Evolutionary conservation across 2,888 invertebrate species (phyloP), one percentile per base, ranked within the genome.

Genomic region (Villa cingulata): DNA sequence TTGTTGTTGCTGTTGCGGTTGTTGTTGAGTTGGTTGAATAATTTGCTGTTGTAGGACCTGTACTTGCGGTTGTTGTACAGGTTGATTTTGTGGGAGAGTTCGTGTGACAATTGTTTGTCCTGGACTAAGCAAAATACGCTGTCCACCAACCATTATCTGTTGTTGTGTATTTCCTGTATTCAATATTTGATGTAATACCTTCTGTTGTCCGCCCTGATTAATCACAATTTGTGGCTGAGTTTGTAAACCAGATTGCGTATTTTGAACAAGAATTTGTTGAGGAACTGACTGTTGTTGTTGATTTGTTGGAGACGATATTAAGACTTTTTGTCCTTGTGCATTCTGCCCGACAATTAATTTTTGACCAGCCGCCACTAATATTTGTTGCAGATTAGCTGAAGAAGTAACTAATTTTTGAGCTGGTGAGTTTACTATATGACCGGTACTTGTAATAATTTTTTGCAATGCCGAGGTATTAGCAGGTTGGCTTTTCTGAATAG

Each of bases 91-190:
- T 29, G 65, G 55, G 37, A 63, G 62, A 37, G 68, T 56, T 49
- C 68, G 68, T 3, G 68, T 66, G 9, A 69, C 65, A 46, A 69
- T 65, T 6, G 68, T 63, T 56, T 69, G 68, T 1, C 69, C 68
- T 2, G 69, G 69, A 55, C 65, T 67, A 18, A 70, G 48, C 34
- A 70, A 61, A 20, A 70, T 67, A 27, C 68, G 58, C 49, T 70
- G 70, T 0, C 68, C 68, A 20, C 68, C 69, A 51, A 70, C 61
- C 43, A 70, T 61, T 48, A 69, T 66, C 51, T 70, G 70, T 48
- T 70, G 70, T 46, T 66, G 66, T 16, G 65, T 62, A 53, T 64
- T 69, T 49, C 67, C 68, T 0, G 67, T 63, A 49, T 68, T 66
- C 9, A 69, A 65, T 51, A 67, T 65, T 54, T 70, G 68, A 54